These are phyloP conservation scores for Meriones unguiculatus DNA, from an alignment of 2,113 vertebrate genomes.

Conservation along the genomic window DNA sequence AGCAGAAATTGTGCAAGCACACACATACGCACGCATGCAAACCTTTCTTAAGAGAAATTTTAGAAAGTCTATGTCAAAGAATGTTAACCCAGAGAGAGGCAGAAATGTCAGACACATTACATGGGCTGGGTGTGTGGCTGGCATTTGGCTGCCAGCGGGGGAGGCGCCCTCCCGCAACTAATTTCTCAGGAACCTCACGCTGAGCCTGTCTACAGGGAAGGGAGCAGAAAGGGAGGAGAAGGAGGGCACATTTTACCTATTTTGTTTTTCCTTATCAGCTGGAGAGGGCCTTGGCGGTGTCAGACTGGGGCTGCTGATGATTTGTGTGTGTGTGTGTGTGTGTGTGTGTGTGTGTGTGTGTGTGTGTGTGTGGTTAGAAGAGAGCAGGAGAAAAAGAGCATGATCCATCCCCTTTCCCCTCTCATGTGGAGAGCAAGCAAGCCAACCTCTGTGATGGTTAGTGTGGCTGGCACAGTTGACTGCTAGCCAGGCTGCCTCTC, in stretches of 20 bases:
- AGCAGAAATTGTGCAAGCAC: conserved; percentile 13
- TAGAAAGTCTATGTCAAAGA: conserved; percentile 85
- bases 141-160: conserved; percentile 90
- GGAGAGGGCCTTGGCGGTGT: conserved; percentile 79
- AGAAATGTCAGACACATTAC: conserved; percentile 90
- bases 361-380: background rate
- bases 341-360: background rate
- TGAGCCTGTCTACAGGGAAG: conserved; percentile 87
- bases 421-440: conserved; percentile 49
- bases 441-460: conserved; percentile 48
- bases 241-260: conserved; percentile 78
- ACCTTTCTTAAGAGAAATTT: conserved; percentile 73
- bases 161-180: conserved; percentile 85
- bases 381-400: conserved; percentile 22
- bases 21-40: background rate
- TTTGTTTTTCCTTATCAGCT: conserved; percentile 71
- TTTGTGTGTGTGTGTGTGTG: background rate
- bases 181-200: conserved; percentile 89
- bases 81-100: conserved; percentile 87
- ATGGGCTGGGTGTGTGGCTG: conserved; percentile 86
- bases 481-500: background rate
- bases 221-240: conserved; percentile 58
- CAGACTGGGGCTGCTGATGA: conserved; percentile 60
- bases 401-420: background rate
- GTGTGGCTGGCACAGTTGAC: conserved; percentile 53